Evolutionary conservation across 2,113 vertebrate genomes (phyloP).

Genomic region (Penelope pileata): DNA sequence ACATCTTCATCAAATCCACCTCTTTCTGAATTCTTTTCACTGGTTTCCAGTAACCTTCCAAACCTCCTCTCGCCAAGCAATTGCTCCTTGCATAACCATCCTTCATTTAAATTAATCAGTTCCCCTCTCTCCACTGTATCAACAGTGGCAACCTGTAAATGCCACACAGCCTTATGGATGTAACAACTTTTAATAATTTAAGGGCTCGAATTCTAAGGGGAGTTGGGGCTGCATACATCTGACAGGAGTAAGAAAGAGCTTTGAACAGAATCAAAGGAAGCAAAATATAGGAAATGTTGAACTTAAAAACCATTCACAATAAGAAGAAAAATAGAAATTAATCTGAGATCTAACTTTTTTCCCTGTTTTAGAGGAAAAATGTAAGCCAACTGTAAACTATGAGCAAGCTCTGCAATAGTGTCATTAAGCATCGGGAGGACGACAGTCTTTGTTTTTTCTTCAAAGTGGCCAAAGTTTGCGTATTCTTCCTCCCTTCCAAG

Average conservation of each 20-base stretch:
- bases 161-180: background rate
- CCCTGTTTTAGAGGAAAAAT: background rate
- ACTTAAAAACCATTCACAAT: background rate
- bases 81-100: background rate
- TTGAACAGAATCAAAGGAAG: background rate
- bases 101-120: background rate
- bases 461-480: background rate
- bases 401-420: background rate
- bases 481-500: background rate
- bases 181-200: background rate
- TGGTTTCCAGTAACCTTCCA: background rate
- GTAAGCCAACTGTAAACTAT: background rate
- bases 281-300: background rate
- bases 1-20: background rate
- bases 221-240: background rate
- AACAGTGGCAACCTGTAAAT: background rate
- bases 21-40: background rate
- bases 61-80: slow-evolving; percentile 20
- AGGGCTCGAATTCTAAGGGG: background rate
- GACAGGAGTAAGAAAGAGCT: background rate
- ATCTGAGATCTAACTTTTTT: background rate
- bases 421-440: background rate
- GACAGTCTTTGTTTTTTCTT: background rate
- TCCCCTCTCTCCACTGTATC: background rate
- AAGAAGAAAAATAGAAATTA: background rate